Base-by-base conservation (phyloP, 2,113 vertebrate species). In the Anolis sagrei region DNA sequence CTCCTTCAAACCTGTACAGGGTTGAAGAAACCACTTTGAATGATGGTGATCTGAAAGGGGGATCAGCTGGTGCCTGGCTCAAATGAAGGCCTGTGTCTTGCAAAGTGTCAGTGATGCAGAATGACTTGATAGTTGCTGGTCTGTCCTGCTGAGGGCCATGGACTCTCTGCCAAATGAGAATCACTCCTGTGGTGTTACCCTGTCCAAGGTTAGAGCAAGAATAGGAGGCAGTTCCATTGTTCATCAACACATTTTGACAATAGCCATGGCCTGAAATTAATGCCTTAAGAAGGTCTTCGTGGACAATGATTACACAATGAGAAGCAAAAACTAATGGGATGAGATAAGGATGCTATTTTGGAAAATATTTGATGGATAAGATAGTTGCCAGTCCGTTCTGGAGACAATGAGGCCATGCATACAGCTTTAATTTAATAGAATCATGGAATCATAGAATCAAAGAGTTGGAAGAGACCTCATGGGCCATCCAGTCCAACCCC, bases 11-110 rank as follows among this genome's bases (percentile, higher is more conserved):
- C 27, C 21, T 13, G 19, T 32, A 16, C 7, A n/a, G 21, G 14
- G 29, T 1, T 48, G 79, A 66, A 18, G 3, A 32, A 10, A 54
- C 51, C 9, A 58, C 54, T 27, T 48, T 64, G 13, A 51, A 70
- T 14, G 48, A 18, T 49, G 66, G 79, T 21, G 19, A 49, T 25
- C 14, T 34, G 18, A 16, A 13, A 27, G 8, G 13, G 14, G 34
- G 77, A 79, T 44, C 58, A 79, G 10, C 77, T 79, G 77, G 54
- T 64, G 34, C 69, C 25, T 82, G 81, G 51, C 81, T 21, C 34
- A 11, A 72, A 72, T 54, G n/a, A 73, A 73, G 32, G 7, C 5
- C 25, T 44, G 7, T 74, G 21, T 83, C 82, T 64, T 11, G 19
- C 10, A 23, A 64, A 23, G 19, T 72, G 48, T 32, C 64, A 69